phyloP scores from a whole-genome alignment of 2,113 vertebrate species.

The Microcebus ravelobensis region DNA sequence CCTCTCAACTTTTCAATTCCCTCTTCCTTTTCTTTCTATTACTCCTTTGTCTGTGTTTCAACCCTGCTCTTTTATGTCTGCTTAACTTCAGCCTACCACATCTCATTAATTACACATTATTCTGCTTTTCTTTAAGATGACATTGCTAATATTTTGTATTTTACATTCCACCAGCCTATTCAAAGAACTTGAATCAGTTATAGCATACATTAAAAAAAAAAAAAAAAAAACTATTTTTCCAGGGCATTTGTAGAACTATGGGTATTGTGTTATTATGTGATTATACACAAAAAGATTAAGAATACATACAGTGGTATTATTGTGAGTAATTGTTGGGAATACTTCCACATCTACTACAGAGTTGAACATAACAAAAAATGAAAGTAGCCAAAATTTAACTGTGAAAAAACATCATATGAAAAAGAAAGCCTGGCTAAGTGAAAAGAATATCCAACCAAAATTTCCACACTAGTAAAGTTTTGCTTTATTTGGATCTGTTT shows the following conservation, averaged over 20 bases:
- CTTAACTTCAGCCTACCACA: not conserved
- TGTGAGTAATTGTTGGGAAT: not conserved
- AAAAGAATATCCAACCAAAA: not conserved
- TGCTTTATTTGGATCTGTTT: not conserved
- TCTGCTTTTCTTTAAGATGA: not conserved
- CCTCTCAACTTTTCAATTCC: not conserved
- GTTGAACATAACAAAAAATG: not conserved
- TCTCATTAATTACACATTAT: not conserved
- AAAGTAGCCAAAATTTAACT: constrained; percentile 33
- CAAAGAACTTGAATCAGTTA: not conserved
- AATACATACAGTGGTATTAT: not conserved
- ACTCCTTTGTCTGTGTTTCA: not conserved
- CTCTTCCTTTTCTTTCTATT: not conserved
- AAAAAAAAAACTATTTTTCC: not conserved
- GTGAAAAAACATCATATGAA: not conserved
- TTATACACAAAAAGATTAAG: not conserved
- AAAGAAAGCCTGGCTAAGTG: not conserved
- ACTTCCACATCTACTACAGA: not conserved
- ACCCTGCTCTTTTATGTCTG: not conserved
- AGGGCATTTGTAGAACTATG: not conserved
- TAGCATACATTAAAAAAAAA: not conserved
- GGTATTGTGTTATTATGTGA: not conserved
- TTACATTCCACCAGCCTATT: not conserved
- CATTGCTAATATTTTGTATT: not conserved
- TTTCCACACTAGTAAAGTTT: not conserved